phyloP scores from a whole-genome alignment of 2,113 vertebrate genomes.

The Tricholaema leucomelas region DNA sequence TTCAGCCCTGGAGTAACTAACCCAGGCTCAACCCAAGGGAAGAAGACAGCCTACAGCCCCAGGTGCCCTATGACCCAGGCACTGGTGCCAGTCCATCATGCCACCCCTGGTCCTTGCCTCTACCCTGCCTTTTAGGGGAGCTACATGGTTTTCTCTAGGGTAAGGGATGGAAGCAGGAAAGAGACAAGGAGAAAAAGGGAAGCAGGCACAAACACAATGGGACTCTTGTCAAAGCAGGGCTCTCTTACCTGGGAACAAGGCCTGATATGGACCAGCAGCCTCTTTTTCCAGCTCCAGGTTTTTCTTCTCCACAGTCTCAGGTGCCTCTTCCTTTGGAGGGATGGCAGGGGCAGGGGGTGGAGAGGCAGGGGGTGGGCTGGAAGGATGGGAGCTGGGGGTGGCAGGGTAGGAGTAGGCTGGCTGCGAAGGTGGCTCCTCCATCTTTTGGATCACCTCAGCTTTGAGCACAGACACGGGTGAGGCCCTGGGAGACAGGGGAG shows the following conservation, averaged over 20 bases:
- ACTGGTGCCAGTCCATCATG: neutral
- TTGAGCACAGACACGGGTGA: constrained; percentile 85
- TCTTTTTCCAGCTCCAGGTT: constrained; percentile 81
- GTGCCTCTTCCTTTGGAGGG: constrained; percentile 84
- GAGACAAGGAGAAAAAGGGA: constrained; percentile 28
- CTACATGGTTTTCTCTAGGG: neutral
- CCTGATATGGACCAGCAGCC: constrained; percentile 77
- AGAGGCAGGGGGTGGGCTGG: constrained; percentile 75
- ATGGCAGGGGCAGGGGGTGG: constrained; percentile 79
- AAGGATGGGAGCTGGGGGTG: constrained; percentile 81
- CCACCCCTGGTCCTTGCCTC: neutral
- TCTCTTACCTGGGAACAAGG: constrained; percentile 85
- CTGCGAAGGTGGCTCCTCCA: constrained; percentile 81
- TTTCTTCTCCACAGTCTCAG: constrained; percentile 82
- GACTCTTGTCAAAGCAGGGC: constrained; percentile 43
- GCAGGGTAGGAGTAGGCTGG: constrained; percentile 83
- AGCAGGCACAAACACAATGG: constrained; percentile 7
- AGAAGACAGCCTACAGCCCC: neutral
- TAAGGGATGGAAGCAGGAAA: constrained; percentile 55
- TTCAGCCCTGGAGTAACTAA: constrained; percentile 10
- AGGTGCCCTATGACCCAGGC: neutral
- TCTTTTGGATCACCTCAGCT: constrained; percentile 87
- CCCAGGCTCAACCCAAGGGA: neutral
- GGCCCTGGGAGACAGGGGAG: constrained; percentile 77
- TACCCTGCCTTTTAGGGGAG: neutral